Percentiles rank a stretch among this genome's conserved stretches.
phyloP scores from a whole-genome alignment of 2,113 vertebrate species.

The Zapornia atra region DNA sequence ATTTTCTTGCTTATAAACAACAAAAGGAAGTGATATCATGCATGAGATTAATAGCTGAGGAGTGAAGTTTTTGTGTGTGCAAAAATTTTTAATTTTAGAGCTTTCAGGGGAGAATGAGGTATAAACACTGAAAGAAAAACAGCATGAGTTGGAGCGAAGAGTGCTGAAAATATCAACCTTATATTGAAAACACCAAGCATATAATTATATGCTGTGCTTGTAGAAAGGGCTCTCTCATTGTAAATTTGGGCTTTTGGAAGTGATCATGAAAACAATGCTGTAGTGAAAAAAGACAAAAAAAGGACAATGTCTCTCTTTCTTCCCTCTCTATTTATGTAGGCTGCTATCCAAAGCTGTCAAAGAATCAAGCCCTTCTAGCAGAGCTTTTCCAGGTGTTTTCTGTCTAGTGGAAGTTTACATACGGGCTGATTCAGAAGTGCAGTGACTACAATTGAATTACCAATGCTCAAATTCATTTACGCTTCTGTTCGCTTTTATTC shows the following conservation, averaged over 20 bases:
- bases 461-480: neutral
- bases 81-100: neutral
- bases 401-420: slow-evolving; percentile 25
- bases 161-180: neutral
- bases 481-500: slow-evolving; percentile 4
- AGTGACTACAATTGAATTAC: neutral
- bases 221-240: neutral
- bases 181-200: neutral
- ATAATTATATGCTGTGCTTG: neutral
- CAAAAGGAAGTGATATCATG: slow-evolving; percentile 49
- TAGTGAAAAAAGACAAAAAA: neutral
- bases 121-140: neutral
- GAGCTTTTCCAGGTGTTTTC: slow-evolving; percentile 52
- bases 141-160: neutral
- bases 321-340: slow-evolving; percentile 50
- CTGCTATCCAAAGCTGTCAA: slow-evolving; percentile 57
- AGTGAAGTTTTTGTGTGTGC: neutral
- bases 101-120: neutral
- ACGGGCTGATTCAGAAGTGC: slow-evolving; percentile 25
- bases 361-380: slow-evolving; percentile 19
- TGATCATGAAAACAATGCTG: neutral
- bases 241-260: slow-evolving; percentile 21
- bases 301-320: slow-evolving; percentile 29
- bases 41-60: slow-evolving; percentile 20
- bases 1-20: slow-evolving; percentile 59